Evolutionary conservation across 2,797 vertebrate species (phyloP).

Genomic region (Sciurus carolinensis): DNA sequence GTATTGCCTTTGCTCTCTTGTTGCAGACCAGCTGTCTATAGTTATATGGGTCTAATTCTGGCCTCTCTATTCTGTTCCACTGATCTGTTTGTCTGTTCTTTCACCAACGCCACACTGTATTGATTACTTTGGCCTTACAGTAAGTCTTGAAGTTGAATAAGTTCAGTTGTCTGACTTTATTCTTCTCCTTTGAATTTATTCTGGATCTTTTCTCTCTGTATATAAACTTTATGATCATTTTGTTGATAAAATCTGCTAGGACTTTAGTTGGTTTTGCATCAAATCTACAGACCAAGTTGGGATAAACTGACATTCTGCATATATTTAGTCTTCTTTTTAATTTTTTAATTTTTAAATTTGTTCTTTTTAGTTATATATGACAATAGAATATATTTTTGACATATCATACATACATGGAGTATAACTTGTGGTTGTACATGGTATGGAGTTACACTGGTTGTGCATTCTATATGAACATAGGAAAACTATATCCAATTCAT

Average conservation of each 20-base stretch:
- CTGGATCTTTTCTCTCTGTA: neutral
- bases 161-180: neutral
- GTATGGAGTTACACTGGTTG: no score
- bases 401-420: no score
- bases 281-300: neutral
- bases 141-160: neutral
- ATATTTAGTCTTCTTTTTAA: neutral
- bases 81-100: neutral
- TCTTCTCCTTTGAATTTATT: neutral
- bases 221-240: neutral
- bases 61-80: neutral
- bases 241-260: neutral
- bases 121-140: neutral
- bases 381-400: no score
- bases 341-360: no score
- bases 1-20: neutral
- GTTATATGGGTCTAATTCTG: neutral
- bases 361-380: no score
- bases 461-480: no score
- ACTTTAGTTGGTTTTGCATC: neutral
- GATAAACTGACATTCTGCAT: neutral
- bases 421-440: no score
- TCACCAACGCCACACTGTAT: neutral
- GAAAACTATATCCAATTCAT: no score
- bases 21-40: neutral